Evolutionary conservation across 2,797 vertebrate genomes (phyloP).

Genomic region (Thalassophryne amazonica): DNA sequence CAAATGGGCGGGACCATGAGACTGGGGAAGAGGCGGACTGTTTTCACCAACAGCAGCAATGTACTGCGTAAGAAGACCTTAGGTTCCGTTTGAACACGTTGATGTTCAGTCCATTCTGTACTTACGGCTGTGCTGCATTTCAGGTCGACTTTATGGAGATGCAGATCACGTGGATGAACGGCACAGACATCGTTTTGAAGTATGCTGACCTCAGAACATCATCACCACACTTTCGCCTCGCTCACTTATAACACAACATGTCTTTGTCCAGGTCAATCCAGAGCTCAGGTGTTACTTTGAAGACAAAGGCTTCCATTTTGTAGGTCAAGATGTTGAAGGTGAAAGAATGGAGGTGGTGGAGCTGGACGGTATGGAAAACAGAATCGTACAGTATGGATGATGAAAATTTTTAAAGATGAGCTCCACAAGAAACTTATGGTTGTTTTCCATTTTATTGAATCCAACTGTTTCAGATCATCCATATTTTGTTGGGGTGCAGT

Average conservation of each 20-base stretch:
- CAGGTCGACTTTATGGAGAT: constrained; percentile 89
- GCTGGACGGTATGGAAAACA: constrained; percentile 81
- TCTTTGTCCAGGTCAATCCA: constrained; percentile 82
- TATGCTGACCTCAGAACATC: constrained; percentile 22
- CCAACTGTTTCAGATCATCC: constrained; percentile 81
- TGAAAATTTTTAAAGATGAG: background rate
- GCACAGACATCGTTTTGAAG: constrained; percentile 92
- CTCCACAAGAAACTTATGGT: background rate
- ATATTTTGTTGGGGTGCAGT: constrained; percentile 95
- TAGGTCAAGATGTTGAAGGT: constrained; percentile 92
- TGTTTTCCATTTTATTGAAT: background rate
- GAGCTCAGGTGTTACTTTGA: constrained; percentile 88
- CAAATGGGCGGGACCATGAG: constrained; percentile 97
- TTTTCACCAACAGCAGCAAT: constrained; percentile 85
- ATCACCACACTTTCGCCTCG: too few relatives aligned
- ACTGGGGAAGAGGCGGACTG: constrained; percentile 89
- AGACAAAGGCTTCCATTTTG: constrained; percentile 87
- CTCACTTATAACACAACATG: background rate
- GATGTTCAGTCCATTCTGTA: background rate
- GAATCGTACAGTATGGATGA: background rate
- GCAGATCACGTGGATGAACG: constrained; percentile 87
- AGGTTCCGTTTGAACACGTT: accelerated
- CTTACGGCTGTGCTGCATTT: constrained; percentile 11
- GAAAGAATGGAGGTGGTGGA: constrained; percentile 96
- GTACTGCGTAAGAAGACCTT: constrained; percentile 79